phyloP scores from a whole-genome alignment of 1,140 invertebrate species.

The Dendroctonus valens region DNA sequence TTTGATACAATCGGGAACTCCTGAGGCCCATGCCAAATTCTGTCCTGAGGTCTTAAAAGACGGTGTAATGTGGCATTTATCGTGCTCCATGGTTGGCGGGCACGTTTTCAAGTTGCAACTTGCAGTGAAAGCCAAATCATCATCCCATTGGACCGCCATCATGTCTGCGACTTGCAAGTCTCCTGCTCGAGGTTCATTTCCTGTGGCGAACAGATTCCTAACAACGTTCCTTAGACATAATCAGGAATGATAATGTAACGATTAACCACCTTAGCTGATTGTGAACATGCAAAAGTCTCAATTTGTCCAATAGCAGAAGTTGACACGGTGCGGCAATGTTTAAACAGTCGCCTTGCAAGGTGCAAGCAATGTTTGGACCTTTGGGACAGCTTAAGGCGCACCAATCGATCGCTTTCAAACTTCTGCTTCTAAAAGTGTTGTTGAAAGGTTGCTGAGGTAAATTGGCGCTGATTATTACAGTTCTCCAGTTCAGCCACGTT shows the following conservation, averaged over 20 bases:
- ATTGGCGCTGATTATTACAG: too few relatives aligned
- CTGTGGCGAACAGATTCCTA: slow-evolving; percentile 9
- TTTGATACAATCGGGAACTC: neutral
- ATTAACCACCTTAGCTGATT: slow-evolving; percentile 3
- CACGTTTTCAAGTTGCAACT: slow-evolving; percentile 11
- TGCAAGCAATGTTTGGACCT: neutral
- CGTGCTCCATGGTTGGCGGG: neutral
- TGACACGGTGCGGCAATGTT: neutral
- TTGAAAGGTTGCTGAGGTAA: too few relatives aligned
- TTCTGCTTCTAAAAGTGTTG: too few relatives aligned
- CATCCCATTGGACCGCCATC: slow-evolving; percentile 7
- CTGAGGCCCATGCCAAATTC: slow-evolving; percentile 5
- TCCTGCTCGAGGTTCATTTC: neutral
- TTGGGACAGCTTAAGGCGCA: neutral
- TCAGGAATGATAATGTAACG: neutral
- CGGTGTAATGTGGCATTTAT: neutral
- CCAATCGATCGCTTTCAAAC: neutral
- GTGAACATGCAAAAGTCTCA: neutral
- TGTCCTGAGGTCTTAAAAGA: neutral
- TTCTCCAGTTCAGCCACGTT: too few relatives aligned
- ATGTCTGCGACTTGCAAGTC: slow-evolving; percentile 6
- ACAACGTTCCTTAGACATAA: neutral
- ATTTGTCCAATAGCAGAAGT: neutral
- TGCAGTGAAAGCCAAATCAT: slow-evolving; percentile 7
- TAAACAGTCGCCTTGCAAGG: neutral